A percentile compares a stretch with the other conserved stretches of the same genome.
These are phyloP conservation scores for Pseudomyrmex cubaensis DNA, from an alignment of 1,140 invertebrate genomes.

Conservation along the genomic window DNA sequence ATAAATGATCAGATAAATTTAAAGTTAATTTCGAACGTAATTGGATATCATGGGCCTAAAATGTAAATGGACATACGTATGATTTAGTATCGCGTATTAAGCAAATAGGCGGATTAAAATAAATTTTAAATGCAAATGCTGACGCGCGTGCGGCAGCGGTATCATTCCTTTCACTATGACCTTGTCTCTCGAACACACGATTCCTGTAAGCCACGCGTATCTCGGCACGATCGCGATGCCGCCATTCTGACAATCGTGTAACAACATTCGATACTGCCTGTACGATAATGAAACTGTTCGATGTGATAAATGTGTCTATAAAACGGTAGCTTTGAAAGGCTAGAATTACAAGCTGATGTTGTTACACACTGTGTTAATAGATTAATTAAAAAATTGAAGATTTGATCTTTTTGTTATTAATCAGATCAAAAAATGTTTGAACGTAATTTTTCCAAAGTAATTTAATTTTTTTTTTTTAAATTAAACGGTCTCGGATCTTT, in stretches of 20 bases:
- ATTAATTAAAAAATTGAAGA: neutral
- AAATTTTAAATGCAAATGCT: constrained; percentile 32
- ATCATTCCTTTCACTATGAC: constrained; percentile 83
- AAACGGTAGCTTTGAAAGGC: constrained; percentile 24
- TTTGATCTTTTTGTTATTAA: neutral
- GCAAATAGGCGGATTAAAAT: constrained; percentile 7
- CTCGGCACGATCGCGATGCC: constrained; percentile 73
- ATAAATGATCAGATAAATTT: neutral
- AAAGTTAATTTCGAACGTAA: constrained; percentile 15
- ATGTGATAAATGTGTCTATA: constrained; percentile 62
- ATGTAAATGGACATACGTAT: neutral
- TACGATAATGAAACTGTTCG: constrained; percentile 72
- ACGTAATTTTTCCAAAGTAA: neutral
- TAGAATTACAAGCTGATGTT: constrained; percentile 53
- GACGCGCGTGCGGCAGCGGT: constrained; percentile 61
- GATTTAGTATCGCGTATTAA: constrained; percentile 1
- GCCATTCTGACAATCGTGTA: constrained; percentile 67
- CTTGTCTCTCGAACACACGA: constrained; percentile 80
- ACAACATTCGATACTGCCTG: constrained; percentile 69
- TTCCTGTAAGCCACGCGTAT: constrained; percentile 73
- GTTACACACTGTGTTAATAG: constrained; percentile 21
- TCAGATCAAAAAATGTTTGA: too few relatives aligned
- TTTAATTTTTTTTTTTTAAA: neutral
- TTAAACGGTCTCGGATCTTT: neutral
- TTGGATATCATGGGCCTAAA: neutral